Base-by-base conservation (phyloP, 1,140 invertebrate species). In the Idris sp. region DNA sequence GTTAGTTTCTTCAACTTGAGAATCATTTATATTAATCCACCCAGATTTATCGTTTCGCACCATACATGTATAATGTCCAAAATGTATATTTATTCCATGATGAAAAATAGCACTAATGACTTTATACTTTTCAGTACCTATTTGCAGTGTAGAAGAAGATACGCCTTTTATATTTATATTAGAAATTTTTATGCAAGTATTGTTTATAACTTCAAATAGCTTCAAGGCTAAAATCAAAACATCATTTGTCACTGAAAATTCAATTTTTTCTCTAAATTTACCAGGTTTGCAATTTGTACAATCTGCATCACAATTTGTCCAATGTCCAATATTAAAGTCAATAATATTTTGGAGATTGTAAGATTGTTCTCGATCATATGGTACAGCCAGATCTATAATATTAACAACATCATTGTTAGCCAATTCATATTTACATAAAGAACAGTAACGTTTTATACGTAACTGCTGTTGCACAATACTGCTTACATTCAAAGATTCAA, bases 1-100 rank as follows among this genome's bases (percentile, higher is more conserved):
- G 14, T 1, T 14, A 0, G n/a, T 14, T 28, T 22, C n/a, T 26
- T 8, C 3, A 7, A 44, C 22, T 14, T 26, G 7, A 0, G 3
- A 1, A 28, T 44, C 41, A 44, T 44, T 9, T 10, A 44, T 28
- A 15, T 8, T 2, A 26, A 14, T 8, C 40, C 40, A 43, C 14
- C 4, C 5, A 4, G 19, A 26, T 11, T 26, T 26, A 1, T 28
- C 19, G 11, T 11, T 25, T 14, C 40, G 11, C 8, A 43, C 2
- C 10, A 43, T 43, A 28, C 19, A 43, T 26, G 40, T 43, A 28
- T 43, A 28, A 44, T 44, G 41, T 26, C 40, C 40, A 26, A 1
- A 7, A 26, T 43, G 6, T 6, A 26, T 14, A 43, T 11, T 43
- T 13, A 26, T 43, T 28, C 40, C 40, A 14, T 26, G 19, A 28